These are phyloP conservation scores for Bettongia penicillata DNA, from an alignment of 2,113 vertebrate genomes.

Conservation along the genomic window DNA sequence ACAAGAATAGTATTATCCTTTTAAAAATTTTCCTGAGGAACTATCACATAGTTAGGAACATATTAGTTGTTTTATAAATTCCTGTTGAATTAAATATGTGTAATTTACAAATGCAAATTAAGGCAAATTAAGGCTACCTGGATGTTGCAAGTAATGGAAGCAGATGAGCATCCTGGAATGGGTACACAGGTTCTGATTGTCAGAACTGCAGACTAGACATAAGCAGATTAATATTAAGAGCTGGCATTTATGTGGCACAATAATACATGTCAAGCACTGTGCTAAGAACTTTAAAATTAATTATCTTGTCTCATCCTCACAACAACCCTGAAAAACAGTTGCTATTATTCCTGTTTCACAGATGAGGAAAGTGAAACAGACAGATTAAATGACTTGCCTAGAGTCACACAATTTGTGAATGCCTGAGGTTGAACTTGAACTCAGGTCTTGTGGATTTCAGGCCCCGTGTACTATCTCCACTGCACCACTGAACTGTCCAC, in stretches of 20 bases:
- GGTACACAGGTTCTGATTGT: neutral
- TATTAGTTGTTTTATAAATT: neutral
- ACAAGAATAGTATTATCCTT: neutral
- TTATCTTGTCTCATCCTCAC: neutral
- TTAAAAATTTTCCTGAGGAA: neutral
- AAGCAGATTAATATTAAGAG: neutral
- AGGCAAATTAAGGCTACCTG: neutral
- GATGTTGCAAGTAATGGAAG: neutral
- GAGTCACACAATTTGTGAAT: too few relatives aligned
- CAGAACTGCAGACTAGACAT: neutral
- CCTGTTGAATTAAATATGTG: neutral
- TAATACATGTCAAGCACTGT: neutral
- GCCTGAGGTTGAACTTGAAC: too few relatives aligned
- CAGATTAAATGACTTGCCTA: neutral
- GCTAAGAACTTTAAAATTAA: neutral
- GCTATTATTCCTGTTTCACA: neutral
- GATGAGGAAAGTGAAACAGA: neutral
- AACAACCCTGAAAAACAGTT: neutral
- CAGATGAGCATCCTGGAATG: neutral
- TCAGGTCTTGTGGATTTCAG: too few relatives aligned
- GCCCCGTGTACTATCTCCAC: too few relatives aligned
- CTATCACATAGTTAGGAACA: neutral
- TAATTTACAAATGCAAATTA: neutral
- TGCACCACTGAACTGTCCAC: too few relatives aligned
- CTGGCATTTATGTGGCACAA: neutral